phyloP scores from a whole-genome alignment of 2,797 vertebrate species.

The Craterocephalus amniculus region DNA sequence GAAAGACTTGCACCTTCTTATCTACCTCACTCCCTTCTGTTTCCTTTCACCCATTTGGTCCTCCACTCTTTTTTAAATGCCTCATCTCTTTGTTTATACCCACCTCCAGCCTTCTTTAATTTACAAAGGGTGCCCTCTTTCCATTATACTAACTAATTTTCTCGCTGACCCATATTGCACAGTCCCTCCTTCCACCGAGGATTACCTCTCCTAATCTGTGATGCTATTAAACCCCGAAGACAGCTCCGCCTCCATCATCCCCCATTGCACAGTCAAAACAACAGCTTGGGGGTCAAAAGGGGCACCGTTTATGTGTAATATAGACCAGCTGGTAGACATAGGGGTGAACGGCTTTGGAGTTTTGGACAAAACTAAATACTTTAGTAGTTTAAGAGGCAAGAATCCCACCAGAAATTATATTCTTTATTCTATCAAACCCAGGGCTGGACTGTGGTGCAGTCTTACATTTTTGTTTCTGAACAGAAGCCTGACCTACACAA shows the following conservation, averaged over 20 bases:
- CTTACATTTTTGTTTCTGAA: slow-evolving; percentile 46
- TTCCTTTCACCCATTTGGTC: slow-evolving; percentile 18
- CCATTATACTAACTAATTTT: slow-evolving; percentile 28
- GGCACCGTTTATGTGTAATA: slow-evolving; percentile 24
- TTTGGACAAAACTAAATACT: slow-evolving; percentile 3
- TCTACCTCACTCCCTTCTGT: slow-evolving; percentile 25
- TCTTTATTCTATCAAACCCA: slow-evolving; percentile 32
- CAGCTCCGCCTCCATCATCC: slow-evolving; percentile 52
- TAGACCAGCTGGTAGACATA: slow-evolving; percentile 29
- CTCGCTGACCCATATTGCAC: slow-evolving; percentile 63
- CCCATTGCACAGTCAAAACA: slow-evolving; percentile 69
- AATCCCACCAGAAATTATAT: not conserved
- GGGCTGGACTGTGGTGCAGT: slow-evolving; percentile 41
- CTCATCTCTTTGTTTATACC: slow-evolving; percentile 24
- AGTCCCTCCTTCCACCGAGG: slow-evolving; percentile 65
- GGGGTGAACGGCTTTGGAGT: slow-evolving; percentile 5
- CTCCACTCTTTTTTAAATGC: slow-evolving; percentile 26
- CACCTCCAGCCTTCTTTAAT: slow-evolving; percentile 30
- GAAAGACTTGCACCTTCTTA: slow-evolving; percentile 28
- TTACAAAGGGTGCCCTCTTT: slow-evolving; percentile 26
- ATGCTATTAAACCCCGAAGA: slow-evolving; percentile 72
- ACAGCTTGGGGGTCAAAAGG: slow-evolving; percentile 61
- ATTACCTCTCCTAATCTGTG: slow-evolving; percentile 81
- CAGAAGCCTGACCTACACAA: slow-evolving; percentile 33
- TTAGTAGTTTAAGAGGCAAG: not conserved